Percentiles rank a stretch among this genome's conserved stretches.
Evolutionary conservation across 1,140 invertebrate species (phyloP).

Genomic region (Piezodorus guildinii): DNA sequence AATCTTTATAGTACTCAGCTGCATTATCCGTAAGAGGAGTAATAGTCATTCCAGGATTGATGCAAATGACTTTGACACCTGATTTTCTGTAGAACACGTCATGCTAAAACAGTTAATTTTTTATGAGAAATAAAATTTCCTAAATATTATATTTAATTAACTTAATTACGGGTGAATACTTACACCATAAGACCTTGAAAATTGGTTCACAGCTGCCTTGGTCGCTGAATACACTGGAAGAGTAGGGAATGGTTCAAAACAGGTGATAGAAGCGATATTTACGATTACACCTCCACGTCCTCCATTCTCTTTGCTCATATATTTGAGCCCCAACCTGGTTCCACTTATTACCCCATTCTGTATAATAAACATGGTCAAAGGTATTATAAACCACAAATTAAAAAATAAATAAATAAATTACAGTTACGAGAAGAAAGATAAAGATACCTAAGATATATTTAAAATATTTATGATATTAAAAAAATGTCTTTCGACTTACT

Average conservation of each 20-base stretch:
- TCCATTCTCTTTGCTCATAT: slow-evolving; percentile 46
- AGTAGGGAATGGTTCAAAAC: slow-evolving; percentile 42
- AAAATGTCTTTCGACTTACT: slow-evolving; percentile 29
- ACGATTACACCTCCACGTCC: slow-evolving; percentile 51
- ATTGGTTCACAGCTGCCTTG: slow-evolving; percentile 46
- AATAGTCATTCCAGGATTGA: slow-evolving; percentile 42
- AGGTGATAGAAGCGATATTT: slow-evolving; percentile 49
- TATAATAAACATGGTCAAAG: neutral
- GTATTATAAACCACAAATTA: too few relatives aligned
- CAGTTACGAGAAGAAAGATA: too few relatives aligned
- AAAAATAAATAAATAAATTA: too few relatives aligned
- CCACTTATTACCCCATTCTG: slow-evolving; percentile 12
- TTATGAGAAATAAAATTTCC: too few relatives aligned
- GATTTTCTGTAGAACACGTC: slow-evolving; percentile 24
- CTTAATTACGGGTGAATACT: too few relatives aligned
- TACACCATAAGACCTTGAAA: slow-evolving; percentile 31
- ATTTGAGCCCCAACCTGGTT: slow-evolving; percentile 23
- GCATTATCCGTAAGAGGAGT: slow-evolving; percentile 34
- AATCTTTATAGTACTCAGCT: neutral
- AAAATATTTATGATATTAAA: too few relatives aligned
- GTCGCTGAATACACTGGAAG: slow-evolving; percentile 54
- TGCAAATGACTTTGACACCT: slow-evolving; percentile 39
- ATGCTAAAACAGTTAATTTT: slow-evolving; percentile 15
- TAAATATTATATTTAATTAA: too few relatives aligned
- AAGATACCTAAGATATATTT: too few relatives aligned